phyloP scores from a whole-genome alignment of 2,888 invertebrate genomes.

The Phyto melanocephala region DNA sequence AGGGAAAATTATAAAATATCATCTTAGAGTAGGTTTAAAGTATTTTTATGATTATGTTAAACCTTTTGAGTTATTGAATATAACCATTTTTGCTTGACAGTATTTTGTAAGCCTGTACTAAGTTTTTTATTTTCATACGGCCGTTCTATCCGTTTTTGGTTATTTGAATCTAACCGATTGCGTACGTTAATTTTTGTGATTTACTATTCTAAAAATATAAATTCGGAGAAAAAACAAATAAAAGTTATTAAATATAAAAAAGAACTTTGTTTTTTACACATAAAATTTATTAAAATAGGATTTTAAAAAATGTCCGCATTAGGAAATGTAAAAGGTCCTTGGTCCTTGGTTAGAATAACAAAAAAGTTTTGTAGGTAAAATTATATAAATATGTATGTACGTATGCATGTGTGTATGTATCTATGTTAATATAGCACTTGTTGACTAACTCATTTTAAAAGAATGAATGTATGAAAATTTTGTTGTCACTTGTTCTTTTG shows the following conservation, averaged over 20 bases:
- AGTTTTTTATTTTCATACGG: too few species aligned
- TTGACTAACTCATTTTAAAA: neutral
- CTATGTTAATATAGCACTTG: neutral
- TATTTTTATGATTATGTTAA: too few species aligned
- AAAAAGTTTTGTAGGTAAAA: too few species aligned
- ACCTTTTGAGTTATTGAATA: too few species aligned
- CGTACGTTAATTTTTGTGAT: neutral
- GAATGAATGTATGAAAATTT: neutral
- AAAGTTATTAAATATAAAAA: neutral
- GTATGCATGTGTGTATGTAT: neutral
- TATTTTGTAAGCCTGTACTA: too few species aligned
- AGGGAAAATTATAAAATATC: too few species aligned
- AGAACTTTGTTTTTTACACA: neutral
- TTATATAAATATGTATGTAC: too few species aligned
- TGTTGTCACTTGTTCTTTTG: constrained; percentile 32
- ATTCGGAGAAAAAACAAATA: neutral
- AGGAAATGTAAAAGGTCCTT: too few species aligned
- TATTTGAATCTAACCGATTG: constrained; percentile 1
- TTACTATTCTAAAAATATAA: neutral
- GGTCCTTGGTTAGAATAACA: too few species aligned
- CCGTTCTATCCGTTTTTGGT: neutral
- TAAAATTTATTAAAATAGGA: neutral
- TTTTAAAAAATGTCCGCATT: too few species aligned
- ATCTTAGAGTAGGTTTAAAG: too few species aligned
- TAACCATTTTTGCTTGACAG: too few species aligned